A percentile compares a stretch with the other conserved stretches of the same genome.
Evolutionary conservation across 2,113 vertebrate species (phyloP).

Genomic region (Myotis yumanensis): DNA sequence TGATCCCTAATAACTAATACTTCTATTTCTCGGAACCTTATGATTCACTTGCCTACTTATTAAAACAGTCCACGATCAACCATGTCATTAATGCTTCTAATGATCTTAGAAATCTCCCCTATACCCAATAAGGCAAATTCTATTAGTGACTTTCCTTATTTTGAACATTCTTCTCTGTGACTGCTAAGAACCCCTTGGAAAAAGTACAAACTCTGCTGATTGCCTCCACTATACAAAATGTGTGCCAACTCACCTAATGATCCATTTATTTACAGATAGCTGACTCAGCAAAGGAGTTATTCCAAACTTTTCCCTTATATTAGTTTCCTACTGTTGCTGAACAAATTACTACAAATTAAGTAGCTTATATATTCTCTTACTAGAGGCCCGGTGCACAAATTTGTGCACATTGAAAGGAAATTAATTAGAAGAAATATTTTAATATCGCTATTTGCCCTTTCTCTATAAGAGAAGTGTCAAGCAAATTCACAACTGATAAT

Average conservation of each 20-base stretch:
- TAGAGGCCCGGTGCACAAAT: too few species aligned
- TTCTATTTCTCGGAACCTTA: neutral
- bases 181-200: neutral
- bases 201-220: neutral
- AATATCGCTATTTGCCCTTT: too few species aligned
- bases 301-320: neutral
- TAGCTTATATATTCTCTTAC: neutral
- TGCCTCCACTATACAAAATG: neutral
- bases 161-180: constrained; percentile 25
- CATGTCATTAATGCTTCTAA: neutral
- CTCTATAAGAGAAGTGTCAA: too few species aligned
- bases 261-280: neutral
- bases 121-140: neutral
- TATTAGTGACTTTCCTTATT: neutral
- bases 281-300: neutral
- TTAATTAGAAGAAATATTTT: too few species aligned
- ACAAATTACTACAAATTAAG: neutral
- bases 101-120: neutral
- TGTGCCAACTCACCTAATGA: neutral
- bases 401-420: too few species aligned
- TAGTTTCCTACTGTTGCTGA: neutral
- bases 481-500: too few species aligned
- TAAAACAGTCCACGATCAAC: neutral
- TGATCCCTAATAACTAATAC: neutral
- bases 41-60: neutral